Percentiles rank a stretch among this genome's conserved stretches.
Conservation (phyloP, 1,140 invertebrate species). For the Papilio aristodemus region DNA sequence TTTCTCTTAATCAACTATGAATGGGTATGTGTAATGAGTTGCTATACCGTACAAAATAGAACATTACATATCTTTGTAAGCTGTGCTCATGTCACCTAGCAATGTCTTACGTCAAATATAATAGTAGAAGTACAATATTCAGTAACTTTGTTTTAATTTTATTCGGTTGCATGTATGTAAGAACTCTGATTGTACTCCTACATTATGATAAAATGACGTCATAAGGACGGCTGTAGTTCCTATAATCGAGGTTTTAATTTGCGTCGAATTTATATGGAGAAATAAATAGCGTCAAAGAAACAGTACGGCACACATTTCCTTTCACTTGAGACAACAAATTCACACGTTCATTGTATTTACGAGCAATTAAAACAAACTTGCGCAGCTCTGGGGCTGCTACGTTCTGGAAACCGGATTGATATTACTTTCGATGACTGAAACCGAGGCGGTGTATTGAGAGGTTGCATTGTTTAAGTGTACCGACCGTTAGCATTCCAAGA, state of each 20-base stretch:
- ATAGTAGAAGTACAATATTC: too few species aligned
- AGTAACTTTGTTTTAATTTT: too few species aligned
- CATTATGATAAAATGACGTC: too few species aligned
- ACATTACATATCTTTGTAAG: too few species aligned
- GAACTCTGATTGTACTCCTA: too few species aligned
- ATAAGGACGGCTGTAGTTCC: too few species aligned
- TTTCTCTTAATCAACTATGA: too few species aligned
- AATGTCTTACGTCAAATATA: too few species aligned
- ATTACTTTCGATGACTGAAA: slow-evolving; percentile 66
- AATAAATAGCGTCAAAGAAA: slow-evolving; percentile 17
- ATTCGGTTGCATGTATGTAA: too few species aligned
- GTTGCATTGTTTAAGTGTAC: slow-evolving; percentile 64
- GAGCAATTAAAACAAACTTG: slow-evolving; percentile 46
- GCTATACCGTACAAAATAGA: too few species aligned
- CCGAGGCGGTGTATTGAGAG: slow-evolving; percentile 46
- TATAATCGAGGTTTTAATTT: not conserved
- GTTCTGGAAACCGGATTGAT: slow-evolving; percentile 53
- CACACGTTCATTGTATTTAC: slow-evolving; percentile 49
- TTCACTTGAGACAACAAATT: slow-evolving; percentile 28
- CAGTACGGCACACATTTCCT: slow-evolving; percentile 16
- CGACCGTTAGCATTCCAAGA: slow-evolving; percentile 72
- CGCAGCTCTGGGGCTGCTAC: slow-evolving; percentile 42
- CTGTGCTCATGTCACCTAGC: too few species aligned
- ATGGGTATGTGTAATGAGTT: too few species aligned
- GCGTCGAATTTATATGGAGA: not conserved